These are phyloP conservation scores for Chelidonichthys spinosus DNA, from an alignment of 2,797 vertebrate genomes.

Conservation along the genomic window DNA sequence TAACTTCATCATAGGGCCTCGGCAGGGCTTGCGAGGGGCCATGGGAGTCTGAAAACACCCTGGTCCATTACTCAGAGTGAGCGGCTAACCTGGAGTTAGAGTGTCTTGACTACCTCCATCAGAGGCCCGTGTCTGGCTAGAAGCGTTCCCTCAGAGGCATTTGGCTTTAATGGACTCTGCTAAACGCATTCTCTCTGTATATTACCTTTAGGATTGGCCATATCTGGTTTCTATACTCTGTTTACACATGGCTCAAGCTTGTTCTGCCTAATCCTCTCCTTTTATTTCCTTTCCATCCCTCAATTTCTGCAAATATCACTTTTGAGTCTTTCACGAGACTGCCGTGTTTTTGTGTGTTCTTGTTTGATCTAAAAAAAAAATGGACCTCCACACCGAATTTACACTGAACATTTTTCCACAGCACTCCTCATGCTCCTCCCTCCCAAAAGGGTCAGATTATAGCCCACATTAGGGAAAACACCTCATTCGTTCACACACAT, in stretches of 20 bases:
- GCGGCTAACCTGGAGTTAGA: conserved; percentile 77
- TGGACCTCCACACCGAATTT: conserved; percentile 38
- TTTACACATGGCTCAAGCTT: conserved; percentile 62
- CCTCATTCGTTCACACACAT: conserved; percentile 76
- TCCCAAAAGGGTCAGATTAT: conserved; percentile 68
- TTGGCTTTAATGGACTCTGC: conserved; percentile 84
- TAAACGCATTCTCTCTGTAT: conserved; percentile 82
- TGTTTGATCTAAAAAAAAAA: conserved; percentile 37
- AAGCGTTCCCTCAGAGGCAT: conserved; percentile 77
- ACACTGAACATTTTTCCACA: conserved; percentile 61
- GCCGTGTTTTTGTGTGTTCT: conserved; percentile 17
- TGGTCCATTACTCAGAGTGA: conserved; percentile 79
- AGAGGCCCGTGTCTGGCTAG: conserved; percentile 71
- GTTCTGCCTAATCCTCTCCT: conserved; percentile 35
- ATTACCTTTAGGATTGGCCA: conserved; percentile 77
- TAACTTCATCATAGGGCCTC: conserved; percentile 83
- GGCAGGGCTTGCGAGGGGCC: conserved; percentile 65
- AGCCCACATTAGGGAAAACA: conserved; percentile 72
- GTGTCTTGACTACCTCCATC: conserved; percentile 78
- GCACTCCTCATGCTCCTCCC: conserved; percentile 42
- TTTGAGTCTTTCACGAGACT: conserved; percentile 21
- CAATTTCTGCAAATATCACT: conserved; percentile 27
- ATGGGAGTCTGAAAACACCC: conserved; percentile 80
- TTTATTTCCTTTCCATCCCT: conserved; percentile 6
- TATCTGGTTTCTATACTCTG: conserved; percentile 80